Evolutionary conservation across 2,113 vertebrate genomes (phyloP).

Genomic region (Delphinapterus leucas): DNA sequence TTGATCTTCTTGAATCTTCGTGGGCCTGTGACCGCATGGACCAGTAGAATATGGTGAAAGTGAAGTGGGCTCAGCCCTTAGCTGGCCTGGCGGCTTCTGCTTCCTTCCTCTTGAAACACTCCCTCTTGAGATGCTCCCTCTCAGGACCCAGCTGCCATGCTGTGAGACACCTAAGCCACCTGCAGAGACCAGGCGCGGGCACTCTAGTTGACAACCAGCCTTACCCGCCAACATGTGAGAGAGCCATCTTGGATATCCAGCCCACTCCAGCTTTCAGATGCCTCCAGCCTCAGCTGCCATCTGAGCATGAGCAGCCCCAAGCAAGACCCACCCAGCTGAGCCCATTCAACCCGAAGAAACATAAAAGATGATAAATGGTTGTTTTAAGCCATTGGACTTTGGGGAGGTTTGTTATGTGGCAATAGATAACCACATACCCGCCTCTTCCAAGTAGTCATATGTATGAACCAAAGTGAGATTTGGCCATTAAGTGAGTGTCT

Average conservation of each 20-base stretch:
- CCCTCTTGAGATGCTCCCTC: background rate
- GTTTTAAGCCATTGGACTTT: background rate
- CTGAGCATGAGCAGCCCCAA: background rate
- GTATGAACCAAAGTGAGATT: background rate
- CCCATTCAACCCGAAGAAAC: background rate
- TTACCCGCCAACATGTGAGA: background rate
- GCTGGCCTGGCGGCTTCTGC: background rate
- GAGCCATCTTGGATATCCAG: background rate
- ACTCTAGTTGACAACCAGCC: background rate
- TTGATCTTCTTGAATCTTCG: background rate
- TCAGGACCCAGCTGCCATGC: background rate
- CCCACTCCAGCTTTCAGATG: background rate
- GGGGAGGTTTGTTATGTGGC: background rate
- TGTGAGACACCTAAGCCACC: background rate
- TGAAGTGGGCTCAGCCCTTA: background rate
- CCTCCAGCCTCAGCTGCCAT: background rate
- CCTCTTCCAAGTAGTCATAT: background rate
- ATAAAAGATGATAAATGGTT: background rate
- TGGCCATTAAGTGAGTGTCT: background rate
- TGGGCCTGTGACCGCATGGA: no score
- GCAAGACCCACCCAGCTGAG: background rate
- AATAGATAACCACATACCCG: background rate
- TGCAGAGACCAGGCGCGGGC: background rate
- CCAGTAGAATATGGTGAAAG: background rate
- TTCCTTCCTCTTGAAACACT: background rate